Base-by-base conservation (phyloP, 2,888 invertebrate genomes). In the Cheilosia impressa region DNA sequence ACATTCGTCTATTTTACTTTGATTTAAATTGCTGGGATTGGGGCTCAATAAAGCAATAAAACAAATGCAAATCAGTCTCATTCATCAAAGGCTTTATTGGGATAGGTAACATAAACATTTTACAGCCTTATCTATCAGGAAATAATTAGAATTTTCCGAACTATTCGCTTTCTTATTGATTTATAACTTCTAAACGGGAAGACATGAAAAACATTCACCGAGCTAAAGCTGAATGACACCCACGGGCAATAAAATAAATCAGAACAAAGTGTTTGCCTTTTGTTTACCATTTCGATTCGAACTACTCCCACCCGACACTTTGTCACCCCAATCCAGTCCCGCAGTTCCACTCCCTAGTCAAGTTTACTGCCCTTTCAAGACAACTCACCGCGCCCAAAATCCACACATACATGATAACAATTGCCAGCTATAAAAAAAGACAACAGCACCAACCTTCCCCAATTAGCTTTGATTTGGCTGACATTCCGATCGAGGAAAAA, bases 321-420 rank as follows among this genome's bases (percentile, higher is more conserved):
- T 34, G 34, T 34, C 34, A 34, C 34, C 31, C 6, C 31, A 31
- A 31, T 31, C 7, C 9, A 13, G 38, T 63, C 3, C 55, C 10
- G 47, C 41, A 9, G n/a, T 38, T 60, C 72, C 72, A 58, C 68
- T 34, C 58, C 72, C 41, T 24, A 45, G 27, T 75, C n/a, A 50
- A 65, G 53, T 63, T 31, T 34, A 55, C n/a, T 57, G 22, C 58
- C 58, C 41, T 38, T 17, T 57, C 15, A 76, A 60, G 60, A 62
- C 52, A 60, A 55, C 38, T 45, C 55, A 60, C 68, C 62, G 45
- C 69, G 10, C 73, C 68, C 38, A 43, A 38, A 69, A 68, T 50
- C 45, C 53, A 55, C 38, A 55, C 50, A 34, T 38, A 4, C 13
- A 2, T 38, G 15, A 17, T 58, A 41, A 57, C 58, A 68, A 76